Percentiles rank a stretch among this genome's conserved stretches.
Conservation (phyloP, 2,113 vertebrate species). For the Okapia johnstoni region DNA sequence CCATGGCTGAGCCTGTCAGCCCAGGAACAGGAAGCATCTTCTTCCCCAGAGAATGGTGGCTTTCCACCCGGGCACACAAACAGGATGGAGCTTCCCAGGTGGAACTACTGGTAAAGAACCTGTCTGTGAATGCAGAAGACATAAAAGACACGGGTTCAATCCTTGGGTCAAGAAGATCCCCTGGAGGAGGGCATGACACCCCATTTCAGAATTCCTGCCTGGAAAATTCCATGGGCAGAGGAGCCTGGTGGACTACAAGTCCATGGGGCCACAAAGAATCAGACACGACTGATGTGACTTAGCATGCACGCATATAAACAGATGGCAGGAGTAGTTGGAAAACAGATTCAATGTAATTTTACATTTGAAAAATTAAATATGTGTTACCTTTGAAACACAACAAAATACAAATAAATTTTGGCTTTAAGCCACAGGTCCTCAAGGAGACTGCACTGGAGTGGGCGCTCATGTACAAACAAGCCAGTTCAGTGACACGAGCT, state of each 20-base stretch:
- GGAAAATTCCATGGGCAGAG: not conserved
- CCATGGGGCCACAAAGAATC: not conserved
- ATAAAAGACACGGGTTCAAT: not conserved
- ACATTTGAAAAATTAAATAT: not conserved
- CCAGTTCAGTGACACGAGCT: accelerated
- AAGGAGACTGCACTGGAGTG: not conserved
- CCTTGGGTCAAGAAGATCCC: not conserved
- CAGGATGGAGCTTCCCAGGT: not conserved
- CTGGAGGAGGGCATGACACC: not conserved
- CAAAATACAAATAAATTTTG: not conserved
- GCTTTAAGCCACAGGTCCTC: not conserved
- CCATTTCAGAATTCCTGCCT: not conserved
- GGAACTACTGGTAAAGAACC: not conserved
- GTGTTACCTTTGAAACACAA: not conserved
- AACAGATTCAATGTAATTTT: not conserved
- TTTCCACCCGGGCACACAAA: not conserved
- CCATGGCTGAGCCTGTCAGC: accelerated
- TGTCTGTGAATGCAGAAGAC: not conserved
- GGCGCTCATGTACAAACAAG: accelerated
- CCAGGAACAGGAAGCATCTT: accelerated
- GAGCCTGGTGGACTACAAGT: not conserved
- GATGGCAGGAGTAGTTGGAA: not conserved
- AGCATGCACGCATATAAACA: not conserved
- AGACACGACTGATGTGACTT: not conserved
- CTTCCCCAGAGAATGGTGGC: not conserved